Percentiles rank a stretch among this genome's conserved stretches.
Evolutionary conservation across 2,113 vertebrate species (phyloP).

Genomic region (Carollia perspicillata): DNA sequence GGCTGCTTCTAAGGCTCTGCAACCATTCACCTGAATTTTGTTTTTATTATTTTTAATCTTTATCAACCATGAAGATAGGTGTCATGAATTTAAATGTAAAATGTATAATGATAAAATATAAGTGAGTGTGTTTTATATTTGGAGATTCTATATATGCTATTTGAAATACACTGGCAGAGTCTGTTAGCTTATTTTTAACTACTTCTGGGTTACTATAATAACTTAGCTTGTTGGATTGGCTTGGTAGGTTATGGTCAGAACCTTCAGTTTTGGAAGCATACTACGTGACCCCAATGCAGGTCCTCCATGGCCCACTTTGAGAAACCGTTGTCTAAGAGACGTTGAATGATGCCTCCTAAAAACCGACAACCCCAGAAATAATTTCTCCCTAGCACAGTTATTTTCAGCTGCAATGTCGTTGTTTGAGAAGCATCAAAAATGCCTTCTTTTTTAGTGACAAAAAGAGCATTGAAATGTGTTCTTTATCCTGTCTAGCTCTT

Average conservation of each 20-base stretch:
- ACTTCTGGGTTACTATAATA: neutral
- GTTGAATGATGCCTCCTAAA: neutral
- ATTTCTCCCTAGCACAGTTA: neutral
- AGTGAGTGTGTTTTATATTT: neutral
- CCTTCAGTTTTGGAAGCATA: neutral
- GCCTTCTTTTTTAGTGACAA: neutral
- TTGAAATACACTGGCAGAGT: neutral
- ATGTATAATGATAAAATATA: neutral
- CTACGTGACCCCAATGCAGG: neutral
- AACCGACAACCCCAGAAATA: neutral
- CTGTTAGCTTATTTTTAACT: neutral
- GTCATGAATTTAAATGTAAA: neutral
- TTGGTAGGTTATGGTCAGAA: neutral
- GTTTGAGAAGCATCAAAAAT: neutral
- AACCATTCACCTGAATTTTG: neutral
- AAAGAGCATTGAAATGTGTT: neutral
- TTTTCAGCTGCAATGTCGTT: neutral
- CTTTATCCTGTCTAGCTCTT: neutral
- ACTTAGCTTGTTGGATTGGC: neutral
- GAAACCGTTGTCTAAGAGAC: neutral
- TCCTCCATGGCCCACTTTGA: neutral
- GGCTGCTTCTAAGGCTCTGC: neutral
- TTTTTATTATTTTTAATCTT: neutral
- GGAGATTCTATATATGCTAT: neutral
- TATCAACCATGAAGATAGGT: neutral